These are phyloP conservation scores for Seriola aureovittata DNA, from an alignment of 2,113 vertebrate species.

Conservation along the genomic window DNA sequence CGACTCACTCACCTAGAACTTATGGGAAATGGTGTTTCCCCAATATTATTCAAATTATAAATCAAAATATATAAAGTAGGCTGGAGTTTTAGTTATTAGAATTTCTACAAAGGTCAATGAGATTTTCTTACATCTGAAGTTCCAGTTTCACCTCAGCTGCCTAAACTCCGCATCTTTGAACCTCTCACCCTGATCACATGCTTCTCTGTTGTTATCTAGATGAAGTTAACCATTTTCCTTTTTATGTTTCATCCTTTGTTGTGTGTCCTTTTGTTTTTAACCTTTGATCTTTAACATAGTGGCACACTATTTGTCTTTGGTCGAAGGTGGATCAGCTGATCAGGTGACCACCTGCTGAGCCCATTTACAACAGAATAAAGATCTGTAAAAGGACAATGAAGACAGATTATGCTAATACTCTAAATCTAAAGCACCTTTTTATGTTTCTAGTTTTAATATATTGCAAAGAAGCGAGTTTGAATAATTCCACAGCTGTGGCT, in stretches of 20 bases:
- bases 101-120: not conserved
- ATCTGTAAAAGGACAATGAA: not conserved
- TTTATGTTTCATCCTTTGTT: not conserved
- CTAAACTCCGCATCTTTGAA: not conserved
- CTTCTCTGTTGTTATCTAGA: no score
- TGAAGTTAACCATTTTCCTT: no score
- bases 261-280: not conserved
- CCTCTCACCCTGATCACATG: no score
- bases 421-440: no score
- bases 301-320: no score
- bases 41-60: no score
- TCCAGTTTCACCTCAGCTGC: not conserved
- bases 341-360: not conserved
- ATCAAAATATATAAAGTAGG: no score
- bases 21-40: not conserved
- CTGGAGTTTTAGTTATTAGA: not conserved
- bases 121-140: not conserved
- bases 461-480: no score
- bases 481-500: no score
- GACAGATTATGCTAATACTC: no score
- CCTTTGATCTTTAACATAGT: not conserved
- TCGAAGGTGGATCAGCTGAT: no score
- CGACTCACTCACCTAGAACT: not conserved
- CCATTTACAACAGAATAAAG: not conserved
- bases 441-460: no score